Evolutionary conservation across 23 tunicate genomes (phyloP).

Genomic region (Pegea sp.): DNA sequence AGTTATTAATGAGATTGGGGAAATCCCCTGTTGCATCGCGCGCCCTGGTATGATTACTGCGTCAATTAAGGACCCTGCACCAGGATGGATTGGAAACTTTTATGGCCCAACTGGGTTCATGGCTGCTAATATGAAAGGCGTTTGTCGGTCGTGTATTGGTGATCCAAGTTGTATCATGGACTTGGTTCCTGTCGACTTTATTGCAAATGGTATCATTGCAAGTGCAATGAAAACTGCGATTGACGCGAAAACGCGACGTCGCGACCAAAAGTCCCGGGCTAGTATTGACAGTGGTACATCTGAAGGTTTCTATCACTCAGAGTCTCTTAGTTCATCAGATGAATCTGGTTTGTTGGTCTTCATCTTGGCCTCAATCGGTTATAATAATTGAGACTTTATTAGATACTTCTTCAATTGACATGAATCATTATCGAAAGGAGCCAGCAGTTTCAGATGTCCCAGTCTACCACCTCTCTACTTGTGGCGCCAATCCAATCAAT

Average conservation of each 20-base stretch:
- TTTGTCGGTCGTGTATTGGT: constrained; percentile 5
- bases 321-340: too few relatives aligned
- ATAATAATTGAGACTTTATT: too few relatives aligned
- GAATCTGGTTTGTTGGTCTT: too few relatives aligned
- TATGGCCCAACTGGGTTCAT: constrained; percentile 32
- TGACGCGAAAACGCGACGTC: constrained; percentile 1
- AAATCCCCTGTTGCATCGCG: constrained; percentile 14
- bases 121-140: constrained; percentile 14
- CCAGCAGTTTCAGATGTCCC: too few relatives aligned
- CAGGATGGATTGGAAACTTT: constrained; percentile 19
- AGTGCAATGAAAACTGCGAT: constrained; percentile 16
- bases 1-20: constrained; percentile 4
- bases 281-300: too few relatives aligned
- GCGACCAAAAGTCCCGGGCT: too few relatives aligned
- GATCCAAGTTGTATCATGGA: constrained; percentile 6
- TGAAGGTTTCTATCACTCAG: too few relatives aligned
- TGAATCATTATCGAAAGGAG: too few relatives aligned
- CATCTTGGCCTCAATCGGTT: too few relatives aligned
- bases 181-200: constrained; percentile 16
- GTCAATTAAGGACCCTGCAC: constrained; percentile 10
- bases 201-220: constrained; percentile 10
- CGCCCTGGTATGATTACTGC: constrained; percentile 31
- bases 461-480: too few relatives aligned
- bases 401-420: too few relatives aligned
- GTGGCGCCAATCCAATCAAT: too few relatives aligned